Evolutionary conservation across 2,797 vertebrate genomes (phyloP).

Genomic region (Pseudochirops cupreus): DNA sequence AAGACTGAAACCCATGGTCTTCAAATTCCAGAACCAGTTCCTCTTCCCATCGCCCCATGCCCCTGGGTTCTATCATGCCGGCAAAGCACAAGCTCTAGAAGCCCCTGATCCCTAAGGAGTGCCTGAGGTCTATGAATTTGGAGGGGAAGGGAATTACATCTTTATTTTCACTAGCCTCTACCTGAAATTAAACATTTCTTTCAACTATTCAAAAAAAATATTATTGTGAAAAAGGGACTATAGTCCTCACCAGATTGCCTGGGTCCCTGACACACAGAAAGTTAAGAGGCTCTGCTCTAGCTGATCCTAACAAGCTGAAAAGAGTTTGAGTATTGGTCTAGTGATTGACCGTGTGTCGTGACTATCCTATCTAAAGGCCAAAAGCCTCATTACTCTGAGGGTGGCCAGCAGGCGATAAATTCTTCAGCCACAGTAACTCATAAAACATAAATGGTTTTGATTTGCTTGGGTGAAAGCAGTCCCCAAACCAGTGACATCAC

Average conservation of each 20-base stretch:
- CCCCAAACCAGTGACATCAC: background rate
- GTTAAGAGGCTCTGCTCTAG: background rate
- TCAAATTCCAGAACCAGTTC: background rate
- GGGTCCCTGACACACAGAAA: background rate
- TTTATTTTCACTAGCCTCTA: background rate
- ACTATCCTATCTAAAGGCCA: background rate
- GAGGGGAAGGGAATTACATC: background rate
- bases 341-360: background rate
- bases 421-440: slow-evolving; percentile 5
- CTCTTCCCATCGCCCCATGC: background rate
- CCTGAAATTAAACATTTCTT: background rate
- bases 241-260: background rate
- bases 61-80: background rate
- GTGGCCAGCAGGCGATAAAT: background rate
- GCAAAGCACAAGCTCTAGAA: background rate
- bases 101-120: background rate
- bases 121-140: background rate
- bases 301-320: background rate
- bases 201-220: background rate
- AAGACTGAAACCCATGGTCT: background rate
- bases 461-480: background rate
- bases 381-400: background rate
- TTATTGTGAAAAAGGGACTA: background rate
- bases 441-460: background rate
- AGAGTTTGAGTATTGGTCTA: background rate